Base-by-base conservation (phyloP, 2,888 invertebrate genomes). In the Trachelus iudaicus region DNA sequence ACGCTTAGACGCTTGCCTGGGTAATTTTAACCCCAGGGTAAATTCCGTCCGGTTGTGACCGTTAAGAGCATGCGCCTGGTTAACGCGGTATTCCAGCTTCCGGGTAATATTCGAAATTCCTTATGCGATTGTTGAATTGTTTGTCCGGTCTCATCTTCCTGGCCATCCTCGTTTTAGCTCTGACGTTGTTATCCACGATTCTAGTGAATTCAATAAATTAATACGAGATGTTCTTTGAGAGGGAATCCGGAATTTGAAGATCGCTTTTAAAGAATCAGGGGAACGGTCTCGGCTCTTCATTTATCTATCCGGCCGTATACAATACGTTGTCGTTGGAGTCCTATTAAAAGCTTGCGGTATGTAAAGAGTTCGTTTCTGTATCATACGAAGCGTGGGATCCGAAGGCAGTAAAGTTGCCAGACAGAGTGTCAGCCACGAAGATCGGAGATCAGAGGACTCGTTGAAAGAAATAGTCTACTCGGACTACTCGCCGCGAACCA, bases 401-500 rank as follows among this genome's bases (percentile, higher is more conserved):
- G 69, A 31, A 56, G 73, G 76, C 73, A 78, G 73, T 78, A 78
- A 78, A 78, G 73, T 75, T 75, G 76, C 35, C 75, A 73, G 78
- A 78, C 73, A 56, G 73, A 78, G 78, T 78, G 78, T 78, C 78
- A 80, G 81, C 69, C 69, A 30, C 35, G 69, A 75, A 81, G 83
- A 82, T 81, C 80, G 75, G 81, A 88, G 88, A 88, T 88, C 88
- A 88, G 87, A 88, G 85, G 83, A 82, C 83, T 80, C 85, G 87
- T 83, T 84, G 85, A 86, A 87, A 88, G 88, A 88, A 88, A 88
- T 87, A 87, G 87, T 86, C 84, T 78, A 80, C 75, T 81, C 77
- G 78, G 80, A 81, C 81, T 31, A 34, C 33, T 71, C 71, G 71
- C 33, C 33, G 33, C 71, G 71, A 71, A 33, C 71, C 71, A 71